Percentiles rank a stretch among this genome's conserved stretches.
Conservation (phyloP, 2,888 invertebrate species). For the Eupeodes luniger region DNA sequence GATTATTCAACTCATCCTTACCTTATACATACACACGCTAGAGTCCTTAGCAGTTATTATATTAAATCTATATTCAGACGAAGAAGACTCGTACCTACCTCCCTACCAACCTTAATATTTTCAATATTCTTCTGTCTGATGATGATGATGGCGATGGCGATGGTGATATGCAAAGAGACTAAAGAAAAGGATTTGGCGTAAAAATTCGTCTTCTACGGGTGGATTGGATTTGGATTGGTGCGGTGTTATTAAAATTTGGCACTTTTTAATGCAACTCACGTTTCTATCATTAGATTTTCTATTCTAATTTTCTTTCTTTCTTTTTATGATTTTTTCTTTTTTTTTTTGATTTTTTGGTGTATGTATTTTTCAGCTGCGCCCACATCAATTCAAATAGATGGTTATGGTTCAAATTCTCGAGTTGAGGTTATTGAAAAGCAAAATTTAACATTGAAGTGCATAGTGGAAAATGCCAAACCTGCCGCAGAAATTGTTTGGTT, state of each 20-base stretch:
- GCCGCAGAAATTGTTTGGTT: constrained; percentile 82
- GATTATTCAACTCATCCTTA: constrained; percentile 21
- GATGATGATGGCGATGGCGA: background rate
- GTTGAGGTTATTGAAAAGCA: constrained; percentile 82
- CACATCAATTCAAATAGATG: constrained; percentile 81
- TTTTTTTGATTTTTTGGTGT: background rate
- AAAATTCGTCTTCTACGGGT: background rate
- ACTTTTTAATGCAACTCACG: constrained; percentile 46
- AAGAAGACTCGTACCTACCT: background rate
- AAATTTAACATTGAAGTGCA: constrained; percentile 81
- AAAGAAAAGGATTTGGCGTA: constrained; percentile 20
- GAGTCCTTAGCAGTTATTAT: constrained; percentile 26
- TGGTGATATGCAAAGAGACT: background rate
- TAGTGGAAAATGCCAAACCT: constrained; percentile 83
- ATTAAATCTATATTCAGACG: background rate
- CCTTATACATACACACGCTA: background rate
- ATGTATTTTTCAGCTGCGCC: constrained; percentile 79
- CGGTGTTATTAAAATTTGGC: constrained; percentile 37
- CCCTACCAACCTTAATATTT: background rate
- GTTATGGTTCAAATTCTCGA: constrained; percentile 82
- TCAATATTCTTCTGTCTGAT: background rate
- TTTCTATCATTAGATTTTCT: constrained; percentile 33
- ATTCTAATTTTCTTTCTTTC: constrained; percentile 23
- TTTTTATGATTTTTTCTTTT: background rate
- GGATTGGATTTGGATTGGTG: background rate